Evolutionary conservation across 2,888 invertebrate species (phyloP), one percentile per base, ranked within the genome.

Genomic region (Macrophya annulata): DNA sequence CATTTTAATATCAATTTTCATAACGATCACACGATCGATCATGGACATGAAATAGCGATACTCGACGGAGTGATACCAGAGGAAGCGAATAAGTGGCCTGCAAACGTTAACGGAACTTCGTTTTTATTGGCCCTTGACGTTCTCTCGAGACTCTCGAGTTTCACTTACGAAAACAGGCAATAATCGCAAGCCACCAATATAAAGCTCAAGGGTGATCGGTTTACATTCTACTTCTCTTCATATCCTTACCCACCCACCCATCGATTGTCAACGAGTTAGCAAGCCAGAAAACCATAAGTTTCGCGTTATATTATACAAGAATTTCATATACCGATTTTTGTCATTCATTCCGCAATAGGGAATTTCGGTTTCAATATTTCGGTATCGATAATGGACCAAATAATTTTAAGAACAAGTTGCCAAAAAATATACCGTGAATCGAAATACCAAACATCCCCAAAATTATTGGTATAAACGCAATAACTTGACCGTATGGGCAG

Each of bases 161-260:
- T 76, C 76, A 84, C 84, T 84, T 72, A 65, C 55, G 84, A 68
- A 51, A 84, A 84, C 59, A 79, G 79, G 79, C 62, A 79, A 59
- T 77, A 77, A 79, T 79, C 40, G 79, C 17, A 4, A 17, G n/a
- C 37, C 48, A 8, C 51, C 55, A 77, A 77, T 77, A 77, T 77
- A 55, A 77, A 37, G 31, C 74, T 25, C 74, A 74, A 74, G 45
- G 74, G 74, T 43, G 77, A 48, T 77, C 77, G 77, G 77, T 77
- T 55, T 55, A 55, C 77, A 77, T 55, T 77, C 77, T 8, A 31
- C 8, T 43, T 31, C 51, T 76, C 51, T 21, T 31, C 76, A 31
- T 37, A 31, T 68, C 31, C 17, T 17, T 17, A 37, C 62, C 21
- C 21, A 62, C 40, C 15, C 17, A 8, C 1, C 71, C 40, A 17